A percentile compares a stretch with the other conserved stretches of the same genome.
phyloP scores from a whole-genome alignment of 2,113 vertebrate genomes.

The Prolemur simus region DNA sequence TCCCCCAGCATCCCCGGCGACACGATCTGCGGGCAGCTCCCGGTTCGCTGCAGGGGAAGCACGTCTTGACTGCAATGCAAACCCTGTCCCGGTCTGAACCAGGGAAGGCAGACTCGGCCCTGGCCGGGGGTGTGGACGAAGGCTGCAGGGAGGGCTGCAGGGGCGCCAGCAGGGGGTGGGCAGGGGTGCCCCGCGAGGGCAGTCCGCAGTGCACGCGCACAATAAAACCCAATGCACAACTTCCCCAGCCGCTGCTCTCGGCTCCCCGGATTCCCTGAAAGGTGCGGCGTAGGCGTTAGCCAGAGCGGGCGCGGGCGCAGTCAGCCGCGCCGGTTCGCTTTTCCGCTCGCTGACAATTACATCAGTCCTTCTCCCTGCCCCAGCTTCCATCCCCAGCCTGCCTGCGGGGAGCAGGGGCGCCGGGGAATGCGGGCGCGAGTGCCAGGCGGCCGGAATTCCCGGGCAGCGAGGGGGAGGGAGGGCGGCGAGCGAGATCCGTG shows the following conservation, averaged over 20 bases:
- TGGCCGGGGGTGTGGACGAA: not conserved
- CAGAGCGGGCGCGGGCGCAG: not conserved
- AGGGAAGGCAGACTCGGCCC: not conserved
- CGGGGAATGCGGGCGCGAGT: not conserved
- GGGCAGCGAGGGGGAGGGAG: not conserved
- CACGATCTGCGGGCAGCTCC: constrained; percentile 54
- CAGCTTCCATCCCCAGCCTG: constrained; percentile 50
- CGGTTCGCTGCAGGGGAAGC: constrained; percentile 56
- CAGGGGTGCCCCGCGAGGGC: constrained; percentile 43
- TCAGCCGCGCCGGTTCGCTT: constrained; percentile 32
- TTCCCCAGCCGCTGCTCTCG: constrained; percentile 59
- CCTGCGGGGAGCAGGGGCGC: not conserved
- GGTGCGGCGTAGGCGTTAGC: constrained; percentile 69
- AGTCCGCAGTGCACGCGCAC: constrained; percentile 67
- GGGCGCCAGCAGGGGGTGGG: not conserved
- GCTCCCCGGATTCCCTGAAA: constrained; percentile 46
- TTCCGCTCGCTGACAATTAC: constrained; percentile 68
- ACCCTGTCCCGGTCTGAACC: constrained; percentile 50
- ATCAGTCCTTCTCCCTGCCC: constrained; percentile 58
- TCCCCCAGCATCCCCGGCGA: constrained; percentile 57
- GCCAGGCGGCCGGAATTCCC: constrained; percentile 55
- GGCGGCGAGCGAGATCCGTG: not conserved
- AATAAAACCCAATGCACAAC: constrained; percentile 60
- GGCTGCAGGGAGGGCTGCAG: constrained; percentile 49
- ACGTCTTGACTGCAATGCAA: constrained; percentile 71